phyloP scores from a whole-genome alignment of 2,113 vertebrate genomes.

The Rafetus swinhoei region DNA sequence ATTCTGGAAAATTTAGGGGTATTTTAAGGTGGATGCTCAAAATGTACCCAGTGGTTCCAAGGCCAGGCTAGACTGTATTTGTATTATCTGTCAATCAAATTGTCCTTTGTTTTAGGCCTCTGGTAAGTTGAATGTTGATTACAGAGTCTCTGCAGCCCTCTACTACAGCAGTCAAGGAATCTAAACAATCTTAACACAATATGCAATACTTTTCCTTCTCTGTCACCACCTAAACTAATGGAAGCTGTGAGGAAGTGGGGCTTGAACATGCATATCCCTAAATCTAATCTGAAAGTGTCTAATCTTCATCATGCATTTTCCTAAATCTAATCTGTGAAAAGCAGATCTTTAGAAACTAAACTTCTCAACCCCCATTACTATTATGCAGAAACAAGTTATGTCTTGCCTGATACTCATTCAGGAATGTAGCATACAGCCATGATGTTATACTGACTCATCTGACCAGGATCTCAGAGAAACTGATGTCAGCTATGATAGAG shows the following conservation, averaged over 20 bases:
- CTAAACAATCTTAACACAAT: neutral
- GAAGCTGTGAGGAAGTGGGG: slow-evolving; percentile 26
- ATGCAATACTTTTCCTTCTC: slow-evolving; percentile 41
- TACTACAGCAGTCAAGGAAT: neutral
- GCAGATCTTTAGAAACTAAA: slow-evolving; percentile 21
- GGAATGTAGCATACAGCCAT: slow-evolving; percentile 32
- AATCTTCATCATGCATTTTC: slow-evolving; percentile 18
- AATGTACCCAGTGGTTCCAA: neutral
- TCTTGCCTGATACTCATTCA: neutral
- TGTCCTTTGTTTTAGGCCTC: slow-evolving; percentile 32
- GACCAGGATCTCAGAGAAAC: slow-evolving; percentile 48
- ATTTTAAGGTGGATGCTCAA: slow-evolving; percentile 5
- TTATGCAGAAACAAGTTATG: neutral
- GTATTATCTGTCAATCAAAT: neutral
- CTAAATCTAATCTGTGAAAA: slow-evolving; percentile 24
- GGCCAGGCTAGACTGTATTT: neutral
- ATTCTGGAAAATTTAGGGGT: neutral
- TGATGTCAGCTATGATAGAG: neutral
- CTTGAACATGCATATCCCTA: slow-evolving; percentile 33
- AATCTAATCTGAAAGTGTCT: neutral
- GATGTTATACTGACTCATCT: slow-evolving; percentile 59
- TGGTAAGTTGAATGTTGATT: slow-evolving; percentile 22
- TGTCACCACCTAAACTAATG: slow-evolving; percentile 45
- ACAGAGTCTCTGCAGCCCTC: slow-evolving; percentile 51
- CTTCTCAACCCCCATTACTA: neutral